Evolutionary conservation across 2,113 vertebrate genomes (phyloP), one percentile per base, ranked within the genome.

Genomic region (Odontophorus gujanensis): DNA sequence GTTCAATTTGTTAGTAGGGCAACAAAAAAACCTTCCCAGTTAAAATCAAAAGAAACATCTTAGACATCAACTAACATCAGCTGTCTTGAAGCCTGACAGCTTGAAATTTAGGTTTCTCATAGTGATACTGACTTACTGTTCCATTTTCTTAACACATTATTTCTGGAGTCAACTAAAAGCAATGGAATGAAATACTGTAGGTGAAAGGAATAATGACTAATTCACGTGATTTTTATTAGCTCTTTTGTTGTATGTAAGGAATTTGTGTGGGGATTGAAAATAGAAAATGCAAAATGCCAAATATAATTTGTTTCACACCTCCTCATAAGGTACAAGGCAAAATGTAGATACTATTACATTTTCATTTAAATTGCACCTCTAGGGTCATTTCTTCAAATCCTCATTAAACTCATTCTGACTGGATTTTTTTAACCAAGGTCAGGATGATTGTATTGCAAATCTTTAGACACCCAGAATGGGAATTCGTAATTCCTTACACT

Each of bases 401-500:
- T 86, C 76, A 88, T 95, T 94, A 94, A 93, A 87, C 47, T 90
- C 40, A 76, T 95, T 91, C 66, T 77, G 81, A 68, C n/a, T 1
- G 0, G 34, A 91, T 94, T 95, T 86, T 91, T 95, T 92, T 87
- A 93, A 69, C 59, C 75, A 81, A 94, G 92, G 88, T 95, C 86
- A 89, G 43, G 21, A 34, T 61, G 13, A 51, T 89, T 91, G 51
- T 59, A 76, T 95, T 91, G 92, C 77, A 94, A 82, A 81, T 91
- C 86, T 91, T 78, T 81, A 81, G 88, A 73, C 66, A 50, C 30
- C 0, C 2, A 93, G 89, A 93, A 71, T 87, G 81, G 42, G 72
- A 93, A 93, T 95, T 92, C 73, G 84, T 92, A 95, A 95, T 93
- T 91, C 47, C 89, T 93, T 82, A 73, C 59, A 73, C n/a, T 95